phyloP scores from a whole-genome alignment of 2,888 invertebrate genomes.

The Drosophila anomelani region DNA sequence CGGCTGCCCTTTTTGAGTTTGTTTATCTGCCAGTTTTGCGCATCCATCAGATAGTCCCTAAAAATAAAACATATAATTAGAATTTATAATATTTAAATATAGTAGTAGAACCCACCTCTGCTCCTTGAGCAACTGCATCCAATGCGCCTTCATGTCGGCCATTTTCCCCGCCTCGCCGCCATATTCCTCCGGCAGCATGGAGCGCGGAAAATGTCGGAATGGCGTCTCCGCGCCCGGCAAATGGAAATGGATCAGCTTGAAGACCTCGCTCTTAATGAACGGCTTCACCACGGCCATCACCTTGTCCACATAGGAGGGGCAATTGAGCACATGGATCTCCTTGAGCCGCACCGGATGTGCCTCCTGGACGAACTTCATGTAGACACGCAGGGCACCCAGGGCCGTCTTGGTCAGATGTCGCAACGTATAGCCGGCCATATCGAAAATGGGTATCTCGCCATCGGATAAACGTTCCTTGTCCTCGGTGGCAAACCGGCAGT shows the following conservation, averaged over 20 bases:
- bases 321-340: slow-evolving; percentile 88
- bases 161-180: slow-evolving; percentile 88
- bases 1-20: slow-evolving; percentile 81
- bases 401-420: slow-evolving; percentile 88
- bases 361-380: slow-evolving; percentile 91
- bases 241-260: slow-evolving; percentile 89
- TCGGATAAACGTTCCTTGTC: slow-evolving; percentile 86
- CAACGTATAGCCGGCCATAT: slow-evolving; percentile 88
- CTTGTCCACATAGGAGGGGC: slow-evolving; percentile 88
- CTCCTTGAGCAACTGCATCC: slow-evolving; percentile 87
- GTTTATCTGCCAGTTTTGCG: slow-evolving; percentile 85
- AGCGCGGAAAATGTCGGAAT: slow-evolving; percentile 87
- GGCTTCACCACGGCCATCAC: slow-evolving; percentile 88
- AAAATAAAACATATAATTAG: background rate
- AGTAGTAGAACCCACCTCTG: slow-evolving; percentile 82
- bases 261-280: slow-evolving; percentile 88
- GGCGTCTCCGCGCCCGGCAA: slow-evolving; percentile 88
- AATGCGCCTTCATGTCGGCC: slow-evolving; percentile 87
- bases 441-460: slow-evolving; percentile 90
- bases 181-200: slow-evolving; percentile 89
- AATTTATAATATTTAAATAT: background rate
- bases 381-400: slow-evolving; percentile 88
- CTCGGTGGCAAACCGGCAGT: slow-evolving; percentile 86
- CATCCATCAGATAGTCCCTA: slow-evolving; percentile 87
- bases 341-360: slow-evolving; percentile 89